phyloP scores from a whole-genome alignment of 2,797 vertebrate genomes.

The Tenualosa thibaudeaui region DNA sequence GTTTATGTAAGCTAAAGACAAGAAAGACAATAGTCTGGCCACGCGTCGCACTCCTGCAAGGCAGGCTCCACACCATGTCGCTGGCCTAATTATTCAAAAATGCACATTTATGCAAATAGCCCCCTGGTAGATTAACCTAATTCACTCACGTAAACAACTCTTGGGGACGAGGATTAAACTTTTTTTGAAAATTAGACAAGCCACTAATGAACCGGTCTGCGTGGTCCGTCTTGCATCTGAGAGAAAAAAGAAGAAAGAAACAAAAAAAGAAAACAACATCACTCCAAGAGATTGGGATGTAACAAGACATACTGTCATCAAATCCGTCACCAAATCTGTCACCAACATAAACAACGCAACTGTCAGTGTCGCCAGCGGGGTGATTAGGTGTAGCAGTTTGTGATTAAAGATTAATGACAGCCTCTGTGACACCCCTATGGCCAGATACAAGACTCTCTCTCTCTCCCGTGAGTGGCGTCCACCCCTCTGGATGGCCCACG shows the following conservation, averaged over 20 bases:
- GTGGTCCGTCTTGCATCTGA: slow-evolving; percentile 38
- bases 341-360: slow-evolving; percentile 59
- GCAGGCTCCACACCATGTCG: slow-evolving; percentile 40
- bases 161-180: slow-evolving; percentile 70
- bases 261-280: slow-evolving; percentile 63
- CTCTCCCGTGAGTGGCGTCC: not conserved
- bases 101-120: slow-evolving; percentile 78
- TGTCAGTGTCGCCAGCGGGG: slow-evolving; percentile 50
- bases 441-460: not conserved
- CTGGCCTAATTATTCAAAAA: slow-evolving; percentile 79
- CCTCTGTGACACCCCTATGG: not conserved
- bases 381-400: slow-evolving; percentile 66
- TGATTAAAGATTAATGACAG: slow-evolving; percentile 61
- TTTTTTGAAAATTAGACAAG: slow-evolving; percentile 67
- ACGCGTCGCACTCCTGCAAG: slow-evolving; percentile 56
- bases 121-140: slow-evolving; percentile 76
- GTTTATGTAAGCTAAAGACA: slow-evolving; percentile 62
- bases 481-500: not conserved
- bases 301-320: slow-evolving; percentile 44
- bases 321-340: slow-evolving; percentile 56
- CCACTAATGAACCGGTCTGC: slow-evolving; percentile 60
- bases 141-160: slow-evolving; percentile 74
- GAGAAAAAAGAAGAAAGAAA: slow-evolving; percentile 56
- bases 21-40: slow-evolving; percentile 66
- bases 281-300: slow-evolving; percentile 58